A percentile compares a stretch with the other conserved stretches of the same genome.
phyloP scores from a whole-genome alignment of 92 coral and sea anemone genomes.

The Palythoa heliodiscus region DNA sequence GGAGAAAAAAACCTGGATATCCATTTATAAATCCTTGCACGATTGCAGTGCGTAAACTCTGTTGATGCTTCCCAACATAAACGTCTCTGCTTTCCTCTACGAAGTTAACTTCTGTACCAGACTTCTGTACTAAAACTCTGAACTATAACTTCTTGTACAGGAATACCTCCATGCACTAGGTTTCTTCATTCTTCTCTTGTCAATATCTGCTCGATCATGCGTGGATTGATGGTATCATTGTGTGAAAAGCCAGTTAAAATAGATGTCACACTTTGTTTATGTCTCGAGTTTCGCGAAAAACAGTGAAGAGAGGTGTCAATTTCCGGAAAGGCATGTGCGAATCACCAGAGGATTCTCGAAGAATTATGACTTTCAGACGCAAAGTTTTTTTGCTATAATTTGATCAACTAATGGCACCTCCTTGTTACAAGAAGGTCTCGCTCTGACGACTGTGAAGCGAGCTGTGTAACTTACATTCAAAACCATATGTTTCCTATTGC shows the following conservation, averaged over 20 bases:
- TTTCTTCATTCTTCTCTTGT: not conserved
- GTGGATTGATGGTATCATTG: constrained; percentile 9
- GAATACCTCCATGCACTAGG: not conserved
- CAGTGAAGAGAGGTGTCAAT: constrained; percentile 10
- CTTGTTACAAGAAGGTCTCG: not conserved
- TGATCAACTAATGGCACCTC: not conserved
- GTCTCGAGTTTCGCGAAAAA: constrained; percentile 4
- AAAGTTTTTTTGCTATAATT: not conserved
- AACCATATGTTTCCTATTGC: not conserved
- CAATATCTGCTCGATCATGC: constrained; percentile 9
- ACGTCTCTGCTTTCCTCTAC: no score
- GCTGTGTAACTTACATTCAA: not conserved
- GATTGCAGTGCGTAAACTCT: not conserved
- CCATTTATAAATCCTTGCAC: not conserved
- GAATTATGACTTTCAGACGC: not conserved
- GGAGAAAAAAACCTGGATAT: not conserved
- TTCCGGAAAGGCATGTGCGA: constrained; percentile 28
- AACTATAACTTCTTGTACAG: not conserved
- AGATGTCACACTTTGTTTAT: constrained; percentile 27
- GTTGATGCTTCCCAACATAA: not conserved
- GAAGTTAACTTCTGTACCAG: not conserved
- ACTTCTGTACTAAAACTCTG: not conserved
- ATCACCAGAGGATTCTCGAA: not conserved
- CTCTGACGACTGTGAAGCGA: not conserved
- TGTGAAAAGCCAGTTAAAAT: constrained; percentile 19